Evolutionary conservation across 1,140 invertebrate species (phyloP), one percentile per base, ranked within the genome.

Genomic region (Leptopilina clavipes): DNA sequence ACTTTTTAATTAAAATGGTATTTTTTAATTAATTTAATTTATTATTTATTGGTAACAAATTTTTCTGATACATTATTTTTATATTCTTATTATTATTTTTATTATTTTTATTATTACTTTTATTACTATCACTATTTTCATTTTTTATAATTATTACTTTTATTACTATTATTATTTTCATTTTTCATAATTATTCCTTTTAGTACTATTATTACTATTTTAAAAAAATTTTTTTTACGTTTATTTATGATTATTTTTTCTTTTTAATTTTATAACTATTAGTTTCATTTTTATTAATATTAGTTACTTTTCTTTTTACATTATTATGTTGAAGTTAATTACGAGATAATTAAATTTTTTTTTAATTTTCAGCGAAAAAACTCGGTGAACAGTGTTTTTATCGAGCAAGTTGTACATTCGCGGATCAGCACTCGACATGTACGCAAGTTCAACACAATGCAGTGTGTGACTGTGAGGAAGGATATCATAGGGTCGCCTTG

Each of bases 361-460:
- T 75, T 76, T 56, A 72, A 89, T 85, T 91, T 43, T 89, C n/a
- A 96, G 95, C 95, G 40, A 95, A 95, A 90, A 93, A 93, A 87
- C 90, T 97, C 83, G 95, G 95, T 71, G 95, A 96, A 86, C 95
- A 96, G 87, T 97, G 95, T 88, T 95, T 95, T 87, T 96, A 96
- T 87, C 91, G 93, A 81, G 93, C 95, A 87, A 94, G 95, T 52
- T 97, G 95, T 86, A 92, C 91, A 79, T 95, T 93, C 82, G 91
- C 92, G 84, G 95, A 96, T 88, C 93, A 94, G 76, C 94, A 96
- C 90, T 92, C 95, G 72, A 94, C 93, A 14, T 96, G 95, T 87
- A 93, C 94, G 71, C 95, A 96, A 89, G 92, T 96, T 83, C 93
- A 95, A 84, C 95, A 97, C 92, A 96, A 96, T 87, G 95, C 95